Evolutionary conservation across 1,140 invertebrate species (phyloP).

Genomic region (Drosophila navojoa): DNA sequence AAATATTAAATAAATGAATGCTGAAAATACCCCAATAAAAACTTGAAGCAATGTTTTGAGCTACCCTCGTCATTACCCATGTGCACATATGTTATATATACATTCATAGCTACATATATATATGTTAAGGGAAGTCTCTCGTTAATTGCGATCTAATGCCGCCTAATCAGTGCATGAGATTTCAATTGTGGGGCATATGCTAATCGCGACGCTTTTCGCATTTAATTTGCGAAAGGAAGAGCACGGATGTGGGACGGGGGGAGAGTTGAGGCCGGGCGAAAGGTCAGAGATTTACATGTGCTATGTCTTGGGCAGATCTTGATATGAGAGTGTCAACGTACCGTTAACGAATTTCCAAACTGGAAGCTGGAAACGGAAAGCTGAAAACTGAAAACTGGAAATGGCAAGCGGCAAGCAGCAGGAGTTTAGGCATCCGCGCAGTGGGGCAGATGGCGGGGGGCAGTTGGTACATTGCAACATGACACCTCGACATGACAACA

Average conservation of each 20-base stretch:
- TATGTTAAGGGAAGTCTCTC: background rate
- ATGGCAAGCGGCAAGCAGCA: constrained; percentile 35
- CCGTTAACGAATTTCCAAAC: constrained; percentile 71
- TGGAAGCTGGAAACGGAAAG: constrained; percentile 11
- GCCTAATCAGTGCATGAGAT: constrained; percentile 56
- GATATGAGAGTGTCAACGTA: constrained; percentile 77
- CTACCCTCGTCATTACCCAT: constrained; percentile 9
- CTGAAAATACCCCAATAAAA: background rate
- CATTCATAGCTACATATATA: background rate
- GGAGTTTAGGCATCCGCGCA: constrained; percentile 52
- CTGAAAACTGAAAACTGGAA: constrained; percentile 46
- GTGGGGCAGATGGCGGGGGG: constrained; percentile 35
- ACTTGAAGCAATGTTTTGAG: background rate
- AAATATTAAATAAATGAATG: no score
- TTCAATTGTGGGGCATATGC: constrained; percentile 61
- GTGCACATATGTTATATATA: background rate
- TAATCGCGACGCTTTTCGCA: constrained; percentile 46
- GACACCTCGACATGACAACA: constrained; percentile 81
- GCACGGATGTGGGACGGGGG: background rate
- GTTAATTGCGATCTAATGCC: constrained; percentile 76
- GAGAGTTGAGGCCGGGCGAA: background rate
- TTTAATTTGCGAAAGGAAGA: constrained; percentile 15
- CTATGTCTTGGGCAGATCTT: constrained; percentile 45
- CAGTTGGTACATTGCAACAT: constrained; percentile 78
- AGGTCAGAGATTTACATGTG: constrained; percentile 52